Base-by-base conservation (phyloP, 2,888 invertebrate species). In the Entomobrya proxima region DNA sequence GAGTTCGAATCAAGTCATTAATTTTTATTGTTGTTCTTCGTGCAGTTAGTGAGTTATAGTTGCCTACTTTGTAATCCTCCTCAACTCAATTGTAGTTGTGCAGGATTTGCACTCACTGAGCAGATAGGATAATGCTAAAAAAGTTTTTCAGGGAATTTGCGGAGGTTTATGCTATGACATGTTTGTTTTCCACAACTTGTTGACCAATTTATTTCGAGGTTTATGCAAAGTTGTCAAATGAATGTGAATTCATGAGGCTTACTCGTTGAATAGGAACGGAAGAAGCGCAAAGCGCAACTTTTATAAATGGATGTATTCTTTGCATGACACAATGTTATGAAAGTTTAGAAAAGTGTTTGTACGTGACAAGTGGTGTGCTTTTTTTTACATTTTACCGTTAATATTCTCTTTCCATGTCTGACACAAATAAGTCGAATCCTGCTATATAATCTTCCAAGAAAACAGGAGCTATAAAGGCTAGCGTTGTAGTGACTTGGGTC, bases 101-200 rank as follows among this genome's bases (percentile, higher is more conserved):
- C 24, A 24, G 40, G 21, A 27, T 37, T 5, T 69, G 40, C 6
- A 61, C 1, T 55, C n/a, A n/a, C n/a, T n/a, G n/a, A n/a, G n/a
- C n/a, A n/a, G n/a, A n/a, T 4, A 3, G 11, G 27, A 55, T 55
- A 27, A 24, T 55, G 55, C 3, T 6, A n/a, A 27, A 15, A 27
- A 27, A 55, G 27, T 55, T 50, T 50, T 21, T 18, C 1, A 52
- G 55, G 55, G 11, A 27, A 9, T 55, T 55, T 24, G 55, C 6
- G 44, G 24, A 72, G 18, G 15, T 40, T 40, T 72, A 21, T 18
- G 1, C 2, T 69, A 69, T 69, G 69, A 37, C 40, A 37, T 69
- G 40, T 69, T 69, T 69, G 44, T 69, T 74, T 74, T 30, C 24
- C 24, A n/a, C 47, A 74, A 74, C 74, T 74, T 74, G 74, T 74